A percentile compares a stretch with the other conserved stretches of the same genome.
Conservation (phyloP, 2,888 invertebrate species). For the Abscondita cerata region DNA sequence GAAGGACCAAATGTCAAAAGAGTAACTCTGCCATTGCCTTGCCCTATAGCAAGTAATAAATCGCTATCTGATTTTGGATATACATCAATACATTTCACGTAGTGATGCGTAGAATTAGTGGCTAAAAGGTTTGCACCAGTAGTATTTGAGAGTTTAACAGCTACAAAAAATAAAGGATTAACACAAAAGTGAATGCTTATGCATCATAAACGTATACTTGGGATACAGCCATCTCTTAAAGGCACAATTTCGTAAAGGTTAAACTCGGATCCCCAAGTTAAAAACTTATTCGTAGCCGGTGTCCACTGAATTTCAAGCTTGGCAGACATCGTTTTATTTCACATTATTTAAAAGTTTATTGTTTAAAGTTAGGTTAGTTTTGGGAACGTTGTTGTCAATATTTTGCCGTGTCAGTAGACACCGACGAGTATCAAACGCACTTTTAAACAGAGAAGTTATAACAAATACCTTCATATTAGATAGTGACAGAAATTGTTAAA, state of each 20-base stretch:
- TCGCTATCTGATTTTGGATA: constrained; percentile 80
- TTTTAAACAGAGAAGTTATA: no score
- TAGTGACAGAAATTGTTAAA: no score
- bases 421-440: no score
- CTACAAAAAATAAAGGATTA: constrained; percentile 55
- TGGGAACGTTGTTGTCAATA: not conserved
- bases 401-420: no score
- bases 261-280: constrained; percentile 91
- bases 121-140: constrained; percentile 74
- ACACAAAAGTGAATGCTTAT: not conserved
- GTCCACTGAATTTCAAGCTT: constrained; percentile 89
- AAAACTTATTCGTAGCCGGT: constrained; percentile 82
- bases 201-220: no score
- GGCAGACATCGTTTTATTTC: constrained; percentile 57
- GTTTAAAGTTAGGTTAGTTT: constrained; percentile 5
- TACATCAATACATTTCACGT: constrained; percentile 87
- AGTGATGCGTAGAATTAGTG: constrained; percentile 76
- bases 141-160: constrained; percentile 71
- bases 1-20: constrained; percentile 78
- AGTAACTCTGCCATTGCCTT: constrained; percentile 87
- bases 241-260: constrained; percentile 81
- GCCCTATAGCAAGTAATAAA: constrained; percentile 84
- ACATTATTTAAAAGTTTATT: not conserved
- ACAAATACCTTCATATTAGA: no score
- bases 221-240: constrained; percentile 64